Percentiles rank a stretch among this genome's conserved stretches.
Evolutionary conservation across 2,888 invertebrate genomes (phyloP).

Genomic region (Epirrita christyi): DNA sequence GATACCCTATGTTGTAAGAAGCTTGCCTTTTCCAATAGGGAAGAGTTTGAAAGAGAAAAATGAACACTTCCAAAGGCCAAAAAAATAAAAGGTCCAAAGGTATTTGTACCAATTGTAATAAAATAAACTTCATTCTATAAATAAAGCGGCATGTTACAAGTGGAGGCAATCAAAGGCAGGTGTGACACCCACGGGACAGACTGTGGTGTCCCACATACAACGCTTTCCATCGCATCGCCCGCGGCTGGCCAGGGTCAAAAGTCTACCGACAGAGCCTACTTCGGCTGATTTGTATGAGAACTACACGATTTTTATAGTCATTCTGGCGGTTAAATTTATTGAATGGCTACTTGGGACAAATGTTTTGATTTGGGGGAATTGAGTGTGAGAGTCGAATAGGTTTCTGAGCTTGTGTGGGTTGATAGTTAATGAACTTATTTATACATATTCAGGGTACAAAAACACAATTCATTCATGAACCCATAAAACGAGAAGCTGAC

Average conservation of each 20-base stretch:
- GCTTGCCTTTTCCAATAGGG: too few species aligned
- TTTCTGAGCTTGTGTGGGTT: too few species aligned
- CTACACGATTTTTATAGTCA: conserved; percentile 20
- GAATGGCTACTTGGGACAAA: conserved; percentile 8
- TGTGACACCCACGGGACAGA: conserved; percentile 28
- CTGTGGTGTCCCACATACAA: conserved; percentile 28
- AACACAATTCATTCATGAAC: too few species aligned
- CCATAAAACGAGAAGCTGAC: too few species aligned
- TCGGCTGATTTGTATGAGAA: conserved; percentile 41
- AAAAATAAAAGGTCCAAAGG: too few species aligned
- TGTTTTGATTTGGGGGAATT: conserved; percentile 13
- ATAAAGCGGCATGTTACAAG: conserved; percentile 18
- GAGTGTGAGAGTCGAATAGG: conserved; percentile 3
- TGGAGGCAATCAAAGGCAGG: conserved; percentile 21
- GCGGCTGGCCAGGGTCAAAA: conserved; percentile 46
- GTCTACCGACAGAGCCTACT: conserved; percentile 40
- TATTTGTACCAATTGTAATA: conserved; percentile 4
- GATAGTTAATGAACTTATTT: too few species aligned
- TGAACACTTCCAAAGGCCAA: background rate
- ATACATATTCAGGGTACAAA: too few species aligned
- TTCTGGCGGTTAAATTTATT: conserved; percentile 12
- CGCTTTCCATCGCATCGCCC: conserved; percentile 28
- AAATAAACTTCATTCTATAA: conserved; percentile 13
- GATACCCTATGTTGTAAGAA: too few species aligned
- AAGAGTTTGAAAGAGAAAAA: background rate